phyloP scores from a whole-genome alignment of 2,113 vertebrate genomes.

The Odontophorus gujanensis region DNA sequence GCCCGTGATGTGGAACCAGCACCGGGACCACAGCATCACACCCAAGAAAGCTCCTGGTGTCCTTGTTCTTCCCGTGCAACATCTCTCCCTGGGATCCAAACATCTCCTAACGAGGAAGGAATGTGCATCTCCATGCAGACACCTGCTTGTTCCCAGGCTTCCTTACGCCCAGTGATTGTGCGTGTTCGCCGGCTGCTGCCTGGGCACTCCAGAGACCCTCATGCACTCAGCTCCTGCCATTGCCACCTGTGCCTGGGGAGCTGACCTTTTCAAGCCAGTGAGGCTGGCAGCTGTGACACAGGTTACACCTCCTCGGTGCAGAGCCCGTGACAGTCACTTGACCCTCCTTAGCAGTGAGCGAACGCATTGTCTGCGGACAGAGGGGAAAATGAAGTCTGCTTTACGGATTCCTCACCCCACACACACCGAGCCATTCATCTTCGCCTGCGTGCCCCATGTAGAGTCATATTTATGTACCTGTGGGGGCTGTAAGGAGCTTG shows the following conservation, averaged over 20 bases:
- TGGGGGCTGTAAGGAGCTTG: conserved; percentile 58
- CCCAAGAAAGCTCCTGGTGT: not conserved
- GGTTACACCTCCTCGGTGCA: not conserved
- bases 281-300: conserved; percentile 38
- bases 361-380: rapidly evolving
- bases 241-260: conserved; percentile 30
- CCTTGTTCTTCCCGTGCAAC: not conserved
- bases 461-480: conserved; percentile 25
- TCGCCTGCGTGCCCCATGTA: not conserved
- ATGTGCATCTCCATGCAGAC: not conserved
- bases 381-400: not conserved
- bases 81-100: not conserved
- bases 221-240: rapidly evolving
- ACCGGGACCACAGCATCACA: not conserved
- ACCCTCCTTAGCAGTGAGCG: not conserved
- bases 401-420: not conserved
- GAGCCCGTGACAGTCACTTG: conserved; percentile 45
- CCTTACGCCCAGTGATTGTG: not conserved
- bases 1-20: not conserved
- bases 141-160: not conserved
- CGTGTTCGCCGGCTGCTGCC: not conserved
- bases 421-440: not conserved
- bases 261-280: conserved; percentile 56
- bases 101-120: not conserved
- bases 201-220: not conserved